Conservation (phyloP, 2,888 invertebrate species). For the Halictus ligatus region DNA sequence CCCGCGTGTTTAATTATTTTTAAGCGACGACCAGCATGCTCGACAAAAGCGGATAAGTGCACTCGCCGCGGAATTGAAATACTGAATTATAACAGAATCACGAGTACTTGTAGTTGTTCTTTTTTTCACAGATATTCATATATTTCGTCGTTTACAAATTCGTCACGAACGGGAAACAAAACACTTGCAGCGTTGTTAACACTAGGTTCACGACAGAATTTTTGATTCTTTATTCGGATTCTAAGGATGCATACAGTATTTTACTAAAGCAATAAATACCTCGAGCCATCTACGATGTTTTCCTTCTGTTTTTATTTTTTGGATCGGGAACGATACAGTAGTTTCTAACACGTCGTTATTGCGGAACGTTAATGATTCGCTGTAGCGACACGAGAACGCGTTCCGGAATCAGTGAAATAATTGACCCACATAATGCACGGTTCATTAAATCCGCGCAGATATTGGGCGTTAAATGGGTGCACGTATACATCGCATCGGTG, state of each 20-base stretch:
- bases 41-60: not conserved
- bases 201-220: too few relatives aligned
- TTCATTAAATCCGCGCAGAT: slow-evolving; percentile 36
- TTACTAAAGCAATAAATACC: not conserved
- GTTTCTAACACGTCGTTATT: not conserved
- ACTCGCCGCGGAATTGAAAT: too few relatives aligned
- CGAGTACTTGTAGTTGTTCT: not conserved
- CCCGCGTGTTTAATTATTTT: not conserved
- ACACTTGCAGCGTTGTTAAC: too few relatives aligned
- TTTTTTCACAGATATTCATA: not conserved
- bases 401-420: slow-evolving; percentile 35
- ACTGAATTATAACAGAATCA: too few relatives aligned
- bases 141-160: too few relatives aligned
- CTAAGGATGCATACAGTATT: too few relatives aligned
- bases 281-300: not conserved
- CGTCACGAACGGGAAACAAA: too few relatives aligned
- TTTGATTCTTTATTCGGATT: too few relatives aligned
- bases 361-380: not conserved
- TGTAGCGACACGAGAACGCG: slow-evolving; percentile 26
- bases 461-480: slow-evolving; percentile 42
- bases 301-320: not conserved
- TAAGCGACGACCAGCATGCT: not conserved
- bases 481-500: not conserved
- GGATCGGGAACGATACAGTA: not conserved
- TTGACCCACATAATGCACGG: slow-evolving; percentile 9